A percentile compares a stretch with the other conserved stretches of the same genome.
These are phyloP conservation scores for Phylloscopus trochiloides DNA, from an alignment of 2,113 vertebrate genomes.

Conservation along the genomic window DNA sequence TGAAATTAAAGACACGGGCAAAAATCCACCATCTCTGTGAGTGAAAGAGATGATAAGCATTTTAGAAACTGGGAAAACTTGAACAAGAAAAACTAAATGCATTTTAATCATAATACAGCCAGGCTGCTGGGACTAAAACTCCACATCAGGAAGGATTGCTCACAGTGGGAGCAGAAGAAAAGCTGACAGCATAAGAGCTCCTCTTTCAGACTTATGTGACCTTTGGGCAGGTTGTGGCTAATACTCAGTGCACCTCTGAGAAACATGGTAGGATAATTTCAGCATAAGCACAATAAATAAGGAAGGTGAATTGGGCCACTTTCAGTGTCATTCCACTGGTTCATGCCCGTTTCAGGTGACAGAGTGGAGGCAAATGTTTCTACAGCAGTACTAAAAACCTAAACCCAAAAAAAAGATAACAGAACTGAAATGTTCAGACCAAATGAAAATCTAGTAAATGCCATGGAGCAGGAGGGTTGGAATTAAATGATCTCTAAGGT, in stretches of 20 bases:
- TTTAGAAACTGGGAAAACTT: neutral
- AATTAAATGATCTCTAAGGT: neutral
- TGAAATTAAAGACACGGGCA: neutral
- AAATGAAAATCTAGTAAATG: neutral
- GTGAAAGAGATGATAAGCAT: neutral
- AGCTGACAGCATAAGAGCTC: neutral
- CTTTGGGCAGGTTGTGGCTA: neutral
- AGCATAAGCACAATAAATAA: neutral
- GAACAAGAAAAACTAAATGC: neutral
- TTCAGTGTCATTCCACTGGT: neutral
- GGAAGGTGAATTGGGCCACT: neutral
- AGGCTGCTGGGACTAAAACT: neutral
- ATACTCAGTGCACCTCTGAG: neutral
- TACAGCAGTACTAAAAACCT: neutral
- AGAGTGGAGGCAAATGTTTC: neutral
- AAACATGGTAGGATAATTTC: neutral
- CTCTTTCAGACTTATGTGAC: neutral
- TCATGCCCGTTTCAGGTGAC: neutral
- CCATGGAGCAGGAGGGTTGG: accelerated
- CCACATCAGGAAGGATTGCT: neutral
- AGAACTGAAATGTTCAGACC: neutral
- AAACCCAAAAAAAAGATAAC: neutral
- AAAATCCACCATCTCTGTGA: neutral
- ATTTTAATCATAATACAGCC: neutral
- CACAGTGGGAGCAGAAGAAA: neutral